phyloP scores from a whole-genome alignment of 1,140 invertebrate species.

The Temnothorax nylanderi region DNA sequence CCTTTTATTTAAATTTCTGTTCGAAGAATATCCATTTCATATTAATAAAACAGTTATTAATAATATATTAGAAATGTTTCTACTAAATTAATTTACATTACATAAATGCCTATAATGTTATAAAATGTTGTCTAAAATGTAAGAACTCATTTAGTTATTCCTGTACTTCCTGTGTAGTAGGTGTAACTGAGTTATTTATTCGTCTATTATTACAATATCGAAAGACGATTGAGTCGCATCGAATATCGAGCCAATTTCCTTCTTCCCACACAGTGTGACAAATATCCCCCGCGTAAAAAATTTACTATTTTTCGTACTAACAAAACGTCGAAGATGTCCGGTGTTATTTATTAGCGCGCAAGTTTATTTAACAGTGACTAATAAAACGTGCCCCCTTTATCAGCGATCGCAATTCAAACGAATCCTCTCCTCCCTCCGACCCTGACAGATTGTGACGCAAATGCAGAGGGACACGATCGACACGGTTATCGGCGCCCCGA shows the following conservation, averaged over 20 bases:
- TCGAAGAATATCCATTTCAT: background rate
- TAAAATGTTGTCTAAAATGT: background rate
- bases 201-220: conserved; percentile 19
- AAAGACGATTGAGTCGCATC: background rate
- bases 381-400: background rate
- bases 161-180: background rate
- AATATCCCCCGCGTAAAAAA: background rate
- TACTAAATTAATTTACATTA: background rate
- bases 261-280: background rate
- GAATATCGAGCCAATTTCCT: background rate
- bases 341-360: background rate
- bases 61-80: background rate
- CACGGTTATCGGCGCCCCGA: conserved; percentile 2
- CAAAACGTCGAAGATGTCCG: background rate
- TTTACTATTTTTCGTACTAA: conserved; percentile 11
- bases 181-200: background rate
- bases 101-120: background rate
- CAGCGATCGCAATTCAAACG: background rate
- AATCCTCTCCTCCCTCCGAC: background rate
- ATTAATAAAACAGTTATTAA: background rate
- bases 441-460: conserved; percentile 48
- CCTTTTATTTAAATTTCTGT: conserved; percentile 2
- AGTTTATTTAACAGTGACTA: background rate
- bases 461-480: background rate
- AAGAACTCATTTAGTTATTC: background rate